phyloP scores from a whole-genome alignment of 2,113 vertebrate genomes.

The Trogon melanurus region DNA sequence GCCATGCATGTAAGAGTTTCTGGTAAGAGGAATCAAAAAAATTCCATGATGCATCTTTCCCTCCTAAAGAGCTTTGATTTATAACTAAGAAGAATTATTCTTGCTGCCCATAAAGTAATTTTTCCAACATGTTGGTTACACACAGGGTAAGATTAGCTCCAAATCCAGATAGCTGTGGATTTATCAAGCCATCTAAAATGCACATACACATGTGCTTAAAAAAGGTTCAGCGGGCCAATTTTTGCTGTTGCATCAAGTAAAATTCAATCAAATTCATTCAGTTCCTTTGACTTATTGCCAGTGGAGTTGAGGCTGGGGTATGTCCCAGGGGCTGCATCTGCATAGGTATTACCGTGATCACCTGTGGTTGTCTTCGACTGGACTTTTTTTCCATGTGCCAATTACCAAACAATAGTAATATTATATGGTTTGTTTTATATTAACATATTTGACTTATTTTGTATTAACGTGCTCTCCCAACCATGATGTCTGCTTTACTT shows the following conservation, averaged over 20 bases:
- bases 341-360: neutral
- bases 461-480: neutral
- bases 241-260: neutral
- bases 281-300: neutral
- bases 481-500: neutral
- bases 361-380: neutral
- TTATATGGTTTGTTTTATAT: neutral
- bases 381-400: neutral
- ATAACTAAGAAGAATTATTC: conserved; percentile 34
- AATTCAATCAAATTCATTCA: conserved; percentile 21
- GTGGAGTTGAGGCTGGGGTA: neutral
- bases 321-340: neutral
- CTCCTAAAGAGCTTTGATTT: conserved; percentile 61
- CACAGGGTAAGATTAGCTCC: conserved; percentile 39
- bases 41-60: conserved; percentile 26
- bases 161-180: conserved; percentile 58
- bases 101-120: conserved; percentile 48
- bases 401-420: neutral
- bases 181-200: conserved; percentile 45
- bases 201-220: neutral
- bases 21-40: conserved; percentile 39
- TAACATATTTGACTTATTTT: neutral
- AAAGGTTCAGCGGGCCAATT: neutral
- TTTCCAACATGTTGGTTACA: conserved; percentile 49
- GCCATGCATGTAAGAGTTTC: conserved; percentile 11